Evolutionary conservation across 2,113 vertebrate genomes (phyloP), one percentile per base, ranked within the genome.

Genomic region (Morone saxatilis): DNA sequence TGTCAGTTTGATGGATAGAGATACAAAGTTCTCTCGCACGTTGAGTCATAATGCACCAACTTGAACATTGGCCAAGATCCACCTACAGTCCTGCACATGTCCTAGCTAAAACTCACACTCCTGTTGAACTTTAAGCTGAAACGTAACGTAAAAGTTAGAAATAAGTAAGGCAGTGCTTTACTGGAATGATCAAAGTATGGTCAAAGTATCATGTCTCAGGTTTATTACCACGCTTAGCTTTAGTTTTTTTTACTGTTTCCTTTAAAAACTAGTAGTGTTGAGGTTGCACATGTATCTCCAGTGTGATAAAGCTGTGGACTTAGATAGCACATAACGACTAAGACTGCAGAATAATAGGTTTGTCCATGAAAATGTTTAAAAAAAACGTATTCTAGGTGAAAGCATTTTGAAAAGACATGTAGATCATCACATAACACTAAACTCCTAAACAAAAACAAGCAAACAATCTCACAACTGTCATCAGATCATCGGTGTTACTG

Each of bases 61-160:
- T 48, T 88, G 86, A 89, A 87, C 89, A 89, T 87, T 86, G 86
- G 40, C 83, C 78, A 22, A 81, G 82, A 75, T 71, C 81, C 72
- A 65, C 78, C 78, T 50, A 20, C 75, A 41, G 62, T 40, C 60
- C 7, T 1, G 11, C 70, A 51, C 70, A 50, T 36, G 51, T 79
- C 25, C 31, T 0, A 69, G 60, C 36, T 71, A 56, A 84, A 45
- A 70, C 66, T 38, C 70, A 62, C 59, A 38, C 20, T 43, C 19
- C 1, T 14, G 38, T 25, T 75, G 38, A 68, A 59, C 72, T 71
- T 70, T 36, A 25, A 81, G 51, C 43, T n/a, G 50, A 79, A 72
- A 41, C 22, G 25, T 25, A 25, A 25, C 25, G 25, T 25, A 25
- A 25, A 25, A 0, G 51, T 72, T 57, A 2, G 19, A 67, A 59